These are phyloP conservation scores for Glossosoma conforme DNA, from an alignment of 1,140 invertebrate genomes.

Conservation along the genomic window DNA sequence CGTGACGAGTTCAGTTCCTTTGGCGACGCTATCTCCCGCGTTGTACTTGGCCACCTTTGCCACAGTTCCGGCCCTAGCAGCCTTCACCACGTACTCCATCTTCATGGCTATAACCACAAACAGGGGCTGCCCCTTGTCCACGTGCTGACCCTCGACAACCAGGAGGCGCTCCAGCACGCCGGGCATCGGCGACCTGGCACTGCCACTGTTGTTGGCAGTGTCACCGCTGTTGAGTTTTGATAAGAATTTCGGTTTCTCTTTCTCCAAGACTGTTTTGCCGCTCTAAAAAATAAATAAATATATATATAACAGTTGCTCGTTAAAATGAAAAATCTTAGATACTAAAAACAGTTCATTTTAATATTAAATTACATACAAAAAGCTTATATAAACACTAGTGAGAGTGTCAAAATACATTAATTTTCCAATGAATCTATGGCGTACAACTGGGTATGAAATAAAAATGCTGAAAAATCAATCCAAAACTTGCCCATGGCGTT, in stretches of 20 bases:
- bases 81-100: slow-evolving; percentile 95
- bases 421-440: too few species aligned
- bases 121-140: slow-evolving; percentile 78
- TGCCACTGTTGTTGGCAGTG: slow-evolving; percentile 36
- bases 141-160: slow-evolving; percentile 71
- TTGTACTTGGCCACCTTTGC: slow-evolving; percentile 63
- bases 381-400: too few species aligned
- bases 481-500: too few species aligned
- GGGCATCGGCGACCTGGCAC: slow-evolving; percentile 86
- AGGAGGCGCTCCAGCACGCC: slow-evolving; percentile 90
- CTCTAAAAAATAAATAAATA: slow-evolving; percentile 40
- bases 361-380: too few species aligned
- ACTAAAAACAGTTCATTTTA: too few species aligned
- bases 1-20: slow-evolving; percentile 59
- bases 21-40: slow-evolving; percentile 77
- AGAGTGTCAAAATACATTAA: too few species aligned
- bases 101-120: slow-evolving; percentile 98
- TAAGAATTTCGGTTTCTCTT: slow-evolving; percentile 49
- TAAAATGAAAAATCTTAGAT: too few species aligned
- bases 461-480: too few species aligned
- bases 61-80: slow-evolving; percentile 69
- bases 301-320: slow-evolving; percentile 15
- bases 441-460: too few species aligned
- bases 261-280: slow-evolving; percentile 48
- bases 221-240: slow-evolving; percentile 38